Evolutionary conservation across 2,797 vertebrate genomes (phyloP).

Genomic region (Acanthis flammea): DNA sequence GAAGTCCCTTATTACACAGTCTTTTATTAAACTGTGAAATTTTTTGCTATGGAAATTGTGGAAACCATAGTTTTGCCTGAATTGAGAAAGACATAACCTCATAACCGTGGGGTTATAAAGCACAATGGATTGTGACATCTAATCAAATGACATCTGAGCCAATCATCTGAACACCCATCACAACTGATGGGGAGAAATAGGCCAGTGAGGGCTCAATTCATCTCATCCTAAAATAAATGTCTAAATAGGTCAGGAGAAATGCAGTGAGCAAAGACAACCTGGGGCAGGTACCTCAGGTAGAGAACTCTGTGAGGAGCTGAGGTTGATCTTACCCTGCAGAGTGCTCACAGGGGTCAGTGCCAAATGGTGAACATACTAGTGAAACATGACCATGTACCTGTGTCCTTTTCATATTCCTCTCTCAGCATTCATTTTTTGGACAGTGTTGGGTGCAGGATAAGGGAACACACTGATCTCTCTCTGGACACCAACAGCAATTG

Average conservation of each 20-base stretch:
- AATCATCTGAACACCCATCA: background rate
- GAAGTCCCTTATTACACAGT: background rate
- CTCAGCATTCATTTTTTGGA: background rate
- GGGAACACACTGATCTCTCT: background rate
- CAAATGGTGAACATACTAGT: background rate
- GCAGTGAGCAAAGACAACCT: background rate
- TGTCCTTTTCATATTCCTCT: background rate
- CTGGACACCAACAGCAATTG: background rate
- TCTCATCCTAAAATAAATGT: background rate
- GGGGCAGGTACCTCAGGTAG: background rate
- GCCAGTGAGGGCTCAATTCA: background rate
- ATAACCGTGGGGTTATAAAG: background rate
- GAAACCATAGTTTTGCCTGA: background rate
- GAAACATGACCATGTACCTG: background rate
- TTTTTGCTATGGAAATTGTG: background rate
- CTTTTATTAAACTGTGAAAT: conserved; percentile 19
- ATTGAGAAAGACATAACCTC: background rate
- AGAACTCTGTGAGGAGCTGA: background rate
- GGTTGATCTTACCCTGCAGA: background rate
- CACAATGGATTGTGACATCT: background rate
- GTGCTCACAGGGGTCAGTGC: background rate
- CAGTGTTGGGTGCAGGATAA: background rate
- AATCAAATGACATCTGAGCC: background rate
- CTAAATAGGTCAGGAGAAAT: background rate
- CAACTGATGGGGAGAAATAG: background rate